These are phyloP conservation scores for Hippocampus abdominalis DNA, from an alignment of 2,113 vertebrate genomes.

Conservation along the genomic window DNA sequence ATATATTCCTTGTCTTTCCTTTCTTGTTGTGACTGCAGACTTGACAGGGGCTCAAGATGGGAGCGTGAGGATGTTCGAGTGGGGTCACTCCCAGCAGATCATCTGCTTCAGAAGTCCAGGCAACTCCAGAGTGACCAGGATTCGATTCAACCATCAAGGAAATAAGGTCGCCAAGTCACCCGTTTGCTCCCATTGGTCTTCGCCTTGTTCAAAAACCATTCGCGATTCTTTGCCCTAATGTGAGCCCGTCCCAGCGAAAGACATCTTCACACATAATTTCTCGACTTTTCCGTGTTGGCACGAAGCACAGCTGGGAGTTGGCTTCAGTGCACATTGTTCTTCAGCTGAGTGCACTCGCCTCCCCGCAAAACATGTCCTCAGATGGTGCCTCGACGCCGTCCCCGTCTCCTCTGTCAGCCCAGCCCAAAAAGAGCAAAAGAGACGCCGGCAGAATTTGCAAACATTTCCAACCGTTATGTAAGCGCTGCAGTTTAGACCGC, in stretches of 20 bases:
- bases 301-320: conserved; percentile 26
- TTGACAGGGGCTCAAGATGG: conserved; percentile 96
- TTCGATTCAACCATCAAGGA: conserved; percentile 95
- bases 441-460: conserved; percentile 9
- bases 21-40: conserved; percentile 68
- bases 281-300: conserved; percentile 21
- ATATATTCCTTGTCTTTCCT: background rate
- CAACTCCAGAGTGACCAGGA: conserved; percentile 90
- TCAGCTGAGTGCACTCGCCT: conserved; percentile 42
- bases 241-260: conserved; percentile 22
- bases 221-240: conserved; percentile 8
- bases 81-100: conserved; percentile 97
- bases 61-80: conserved; percentile 97
- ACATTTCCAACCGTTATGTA: conserved; percentile 22
- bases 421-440: conserved; percentile 22
- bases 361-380: conserved; percentile 49
- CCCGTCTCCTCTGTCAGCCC: conserved; percentile 27
- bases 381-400: conserved; percentile 42
- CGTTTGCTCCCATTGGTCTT: background rate
- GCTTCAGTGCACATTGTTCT: conserved; percentile 39
- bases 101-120: conserved; percentile 92
- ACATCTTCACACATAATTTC: conserved; percentile 29
- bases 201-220: background rate
- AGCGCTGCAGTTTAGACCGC: conserved; percentile 5
- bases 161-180: conserved; percentile 81